These are phyloP conservation scores for Hyposmocoma kahamanoa DNA, from an alignment of 1,140 invertebrate species.

Conservation along the genomic window DNA sequence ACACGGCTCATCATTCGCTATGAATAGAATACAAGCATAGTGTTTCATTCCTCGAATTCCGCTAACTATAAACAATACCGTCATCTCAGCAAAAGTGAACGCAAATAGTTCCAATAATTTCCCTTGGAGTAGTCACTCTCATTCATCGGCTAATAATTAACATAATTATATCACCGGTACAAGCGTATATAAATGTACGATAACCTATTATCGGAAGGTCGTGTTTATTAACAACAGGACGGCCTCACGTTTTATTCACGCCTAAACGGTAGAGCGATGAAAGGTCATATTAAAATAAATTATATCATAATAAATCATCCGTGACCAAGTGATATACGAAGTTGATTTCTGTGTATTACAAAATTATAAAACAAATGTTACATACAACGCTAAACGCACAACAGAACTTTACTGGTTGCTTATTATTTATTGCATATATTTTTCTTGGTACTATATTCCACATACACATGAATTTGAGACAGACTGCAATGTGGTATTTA, in stretches of 20 bases:
- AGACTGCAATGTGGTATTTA: too few relatives aligned
- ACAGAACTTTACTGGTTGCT: too few relatives aligned
- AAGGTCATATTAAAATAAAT: slow-evolving; percentile 18
- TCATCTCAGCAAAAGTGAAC: slow-evolving; percentile 21
- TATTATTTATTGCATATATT: too few relatives aligned
- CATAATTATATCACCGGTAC: slow-evolving; percentile 13
- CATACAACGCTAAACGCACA: too few relatives aligned
- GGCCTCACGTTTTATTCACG: slow-evolving; percentile 25
- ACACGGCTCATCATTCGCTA: slow-evolving; percentile 57
- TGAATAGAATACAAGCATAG: slow-evolving; percentile 52
- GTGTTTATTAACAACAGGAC: slow-evolving; percentile 49
- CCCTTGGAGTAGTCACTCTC: slow-evolving; percentile 15
- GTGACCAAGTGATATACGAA: too few relatives aligned
- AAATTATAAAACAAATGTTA: too few relatives aligned
- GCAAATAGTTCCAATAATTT: slow-evolving; percentile 19
- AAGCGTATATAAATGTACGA: slow-evolving; percentile 18
- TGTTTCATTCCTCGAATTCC: slow-evolving; percentile 57
- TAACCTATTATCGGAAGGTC: slow-evolving; percentile 50
- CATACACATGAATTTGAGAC: too few relatives aligned
- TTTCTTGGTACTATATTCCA: too few relatives aligned
- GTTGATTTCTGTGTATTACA: too few relatives aligned
- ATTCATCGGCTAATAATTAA: slow-evolving; percentile 23
- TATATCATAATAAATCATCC: slow-evolving; percentile 9
- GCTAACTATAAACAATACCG: slow-evolving; percentile 46
- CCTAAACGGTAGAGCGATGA: slow-evolving; percentile 15